Evolutionary conservation across 2,888 invertebrate genomes (phyloP).

Genomic region (Sminthurides aquaticus): DNA sequence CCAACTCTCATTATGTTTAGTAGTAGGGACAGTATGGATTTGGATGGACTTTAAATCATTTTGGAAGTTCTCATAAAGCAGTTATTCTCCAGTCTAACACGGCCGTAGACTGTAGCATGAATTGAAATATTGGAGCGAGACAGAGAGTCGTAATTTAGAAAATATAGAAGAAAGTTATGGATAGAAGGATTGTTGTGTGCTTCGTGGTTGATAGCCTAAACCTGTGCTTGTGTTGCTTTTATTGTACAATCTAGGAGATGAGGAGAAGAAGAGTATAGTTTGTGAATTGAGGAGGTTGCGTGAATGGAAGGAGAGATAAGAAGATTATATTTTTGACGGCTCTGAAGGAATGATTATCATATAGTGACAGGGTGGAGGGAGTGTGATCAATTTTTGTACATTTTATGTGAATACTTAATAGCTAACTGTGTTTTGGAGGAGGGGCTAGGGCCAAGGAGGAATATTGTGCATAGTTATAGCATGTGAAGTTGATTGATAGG

Average conservation of each 20-base stretch:
- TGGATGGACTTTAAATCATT: not conserved
- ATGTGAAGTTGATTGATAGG: not conserved
- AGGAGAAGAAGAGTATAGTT: not conserved
- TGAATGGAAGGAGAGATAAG: not conserved
- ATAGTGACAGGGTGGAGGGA: not conserved
- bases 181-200: no score
- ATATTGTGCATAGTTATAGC: no score
- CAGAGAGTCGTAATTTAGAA: no score
- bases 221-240: no score
- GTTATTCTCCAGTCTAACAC: no score
- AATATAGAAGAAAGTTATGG: no score
- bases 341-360: not conserved
- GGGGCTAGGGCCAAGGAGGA: no score
- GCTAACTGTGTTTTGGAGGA: not conserved
- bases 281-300: not conserved
- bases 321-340: not conserved
- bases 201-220: no score
- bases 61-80: no score
- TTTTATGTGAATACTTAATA: not conserved
- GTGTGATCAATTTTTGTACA: not conserved
- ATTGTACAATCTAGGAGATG: not conserved
- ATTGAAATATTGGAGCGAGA: no score
- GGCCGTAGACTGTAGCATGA: no score
- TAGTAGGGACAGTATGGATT: not conserved
- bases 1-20: not conserved